phyloP scores from a whole-genome alignment of 2,113 vertebrate genomes.

The Pristiophorus japonicus region DNA sequence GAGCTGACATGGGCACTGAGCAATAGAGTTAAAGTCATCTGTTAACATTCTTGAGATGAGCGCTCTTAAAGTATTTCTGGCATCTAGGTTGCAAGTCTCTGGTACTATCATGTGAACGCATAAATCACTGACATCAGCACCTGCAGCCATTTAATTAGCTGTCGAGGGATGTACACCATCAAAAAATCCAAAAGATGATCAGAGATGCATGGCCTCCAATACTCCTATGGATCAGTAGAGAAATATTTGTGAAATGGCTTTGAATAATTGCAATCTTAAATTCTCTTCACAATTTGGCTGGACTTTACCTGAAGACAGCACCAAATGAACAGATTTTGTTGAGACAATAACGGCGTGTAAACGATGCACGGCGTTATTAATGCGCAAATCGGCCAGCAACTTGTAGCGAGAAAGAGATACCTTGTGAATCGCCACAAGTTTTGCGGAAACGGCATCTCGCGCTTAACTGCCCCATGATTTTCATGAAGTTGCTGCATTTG shows the following conservation, averaged over 20 bases:
- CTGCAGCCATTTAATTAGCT: conserved; percentile 6
- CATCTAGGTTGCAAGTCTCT: conserved; percentile 15
- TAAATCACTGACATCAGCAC: conserved; percentile 16
- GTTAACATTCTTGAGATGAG: background rate
- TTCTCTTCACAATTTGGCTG: conserved; percentile 1
- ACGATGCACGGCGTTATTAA: background rate
- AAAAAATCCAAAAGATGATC: background rate
- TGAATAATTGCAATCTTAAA: conserved; percentile 12
- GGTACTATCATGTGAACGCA: conserved; percentile 14
- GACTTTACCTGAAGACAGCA: conserved; percentile 6
- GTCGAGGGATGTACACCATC: background rate
- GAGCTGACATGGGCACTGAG: background rate
- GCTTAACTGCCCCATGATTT: background rate
- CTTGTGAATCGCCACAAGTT: background rate
- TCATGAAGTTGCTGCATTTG: background rate
- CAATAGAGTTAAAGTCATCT: conserved; percentile 20
- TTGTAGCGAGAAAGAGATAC: background rate
- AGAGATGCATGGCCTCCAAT: background rate
- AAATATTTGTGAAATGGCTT: background rate
- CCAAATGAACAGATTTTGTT: background rate
- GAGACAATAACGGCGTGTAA: background rate
- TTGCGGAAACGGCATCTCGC: background rate
- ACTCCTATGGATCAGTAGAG: background rate
- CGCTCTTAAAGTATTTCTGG: background rate
- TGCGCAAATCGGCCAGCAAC: background rate